Conservation (phyloP, 2,888 invertebrate species). For the Drosophila melanosoma region DNA sequence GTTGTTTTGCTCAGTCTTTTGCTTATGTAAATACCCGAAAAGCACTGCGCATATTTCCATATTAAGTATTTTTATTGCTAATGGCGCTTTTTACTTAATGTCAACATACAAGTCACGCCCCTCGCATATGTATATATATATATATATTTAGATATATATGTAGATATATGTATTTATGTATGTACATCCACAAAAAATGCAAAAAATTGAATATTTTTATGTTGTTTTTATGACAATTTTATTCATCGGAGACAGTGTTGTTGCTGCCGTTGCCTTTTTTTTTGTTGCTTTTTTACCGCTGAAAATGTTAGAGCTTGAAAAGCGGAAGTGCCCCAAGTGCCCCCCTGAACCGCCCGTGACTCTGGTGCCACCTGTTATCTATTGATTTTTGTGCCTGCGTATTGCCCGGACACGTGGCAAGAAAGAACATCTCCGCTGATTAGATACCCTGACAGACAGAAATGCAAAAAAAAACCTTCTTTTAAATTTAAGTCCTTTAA, state of each 20-base stretch:
- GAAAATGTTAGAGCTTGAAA: slow-evolving; percentile 33
- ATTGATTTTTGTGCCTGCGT: slow-evolving; percentile 70
- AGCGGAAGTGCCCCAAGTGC: slow-evolving; percentile 54
- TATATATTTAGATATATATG: background rate
- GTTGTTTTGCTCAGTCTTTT: slow-evolving; percentile 47
- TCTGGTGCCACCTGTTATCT: slow-evolving; percentile 76
- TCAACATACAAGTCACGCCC: slow-evolving; percentile 65
- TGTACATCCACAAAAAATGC: slow-evolving; percentile 37
- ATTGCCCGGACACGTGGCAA: slow-evolving; percentile 46
- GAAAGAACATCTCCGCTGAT: background rate
- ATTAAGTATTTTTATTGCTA: slow-evolving; percentile 82
- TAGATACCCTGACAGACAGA: slow-evolving; percentile 33
- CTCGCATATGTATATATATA: slow-evolving; percentile 12
- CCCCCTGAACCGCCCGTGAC: slow-evolving; percentile 69
- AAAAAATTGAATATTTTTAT: slow-evolving; percentile 75
- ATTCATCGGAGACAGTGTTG: slow-evolving; percentile 50
- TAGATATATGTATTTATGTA: slow-evolving; percentile 1
- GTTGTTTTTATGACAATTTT: slow-evolving; percentile 77
- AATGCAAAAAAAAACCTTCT: background rate
- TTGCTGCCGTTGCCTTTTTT: slow-evolving; percentile 14
- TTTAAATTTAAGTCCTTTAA: background rate
- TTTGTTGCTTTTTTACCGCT: slow-evolving; percentile 34
- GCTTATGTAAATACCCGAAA: slow-evolving; percentile 60
- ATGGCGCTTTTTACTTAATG: slow-evolving; percentile 78
- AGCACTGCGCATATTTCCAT: slow-evolving; percentile 75